phyloP scores from a whole-genome alignment of 2,113 vertebrate species.

The Phalacrocorax aristotelis region DNA sequence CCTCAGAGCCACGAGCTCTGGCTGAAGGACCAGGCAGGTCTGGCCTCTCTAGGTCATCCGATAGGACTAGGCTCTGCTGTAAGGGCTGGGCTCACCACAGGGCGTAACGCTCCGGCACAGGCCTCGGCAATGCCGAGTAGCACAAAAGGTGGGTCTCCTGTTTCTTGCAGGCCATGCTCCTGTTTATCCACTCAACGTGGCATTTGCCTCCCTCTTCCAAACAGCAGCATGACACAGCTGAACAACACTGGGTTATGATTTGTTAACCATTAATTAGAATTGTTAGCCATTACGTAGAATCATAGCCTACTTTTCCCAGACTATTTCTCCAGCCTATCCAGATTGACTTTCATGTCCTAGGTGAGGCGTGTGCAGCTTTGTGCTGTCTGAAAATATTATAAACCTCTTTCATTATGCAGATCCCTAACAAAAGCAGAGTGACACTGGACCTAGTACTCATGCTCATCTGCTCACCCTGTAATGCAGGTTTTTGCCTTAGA shows the following conservation, averaged over 20 bases:
- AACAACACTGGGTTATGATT: not conserved
- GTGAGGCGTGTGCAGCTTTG: not conserved
- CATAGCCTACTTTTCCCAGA: not conserved
- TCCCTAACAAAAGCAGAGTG: not conserved
- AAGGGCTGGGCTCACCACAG: not conserved
- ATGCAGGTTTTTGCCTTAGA: not conserved
- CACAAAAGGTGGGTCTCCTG: not conserved
- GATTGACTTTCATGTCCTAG: not conserved
- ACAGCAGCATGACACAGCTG: not conserved
- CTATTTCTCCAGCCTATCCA: not conserved
- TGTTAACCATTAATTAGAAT: not conserved
- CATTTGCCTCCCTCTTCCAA: not conserved
- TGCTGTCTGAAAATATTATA: not conserved
- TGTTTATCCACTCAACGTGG: not conserved
- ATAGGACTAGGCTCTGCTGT: not conserved
- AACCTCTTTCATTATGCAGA: not conserved
- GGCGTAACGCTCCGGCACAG: fast-evolving
- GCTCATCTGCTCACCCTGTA: not conserved
- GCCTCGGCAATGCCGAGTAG: fast-evolving
- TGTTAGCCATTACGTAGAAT: not conserved
- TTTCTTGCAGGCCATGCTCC: not conserved
- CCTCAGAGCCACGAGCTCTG: not conserved
- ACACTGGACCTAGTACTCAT: not conserved
- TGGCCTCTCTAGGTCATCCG: not conserved
- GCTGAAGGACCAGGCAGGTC: fast-evolving